Base-by-base conservation (phyloP, 2,113 vertebrate genomes). In the Eupsittula cactorum region DNA sequence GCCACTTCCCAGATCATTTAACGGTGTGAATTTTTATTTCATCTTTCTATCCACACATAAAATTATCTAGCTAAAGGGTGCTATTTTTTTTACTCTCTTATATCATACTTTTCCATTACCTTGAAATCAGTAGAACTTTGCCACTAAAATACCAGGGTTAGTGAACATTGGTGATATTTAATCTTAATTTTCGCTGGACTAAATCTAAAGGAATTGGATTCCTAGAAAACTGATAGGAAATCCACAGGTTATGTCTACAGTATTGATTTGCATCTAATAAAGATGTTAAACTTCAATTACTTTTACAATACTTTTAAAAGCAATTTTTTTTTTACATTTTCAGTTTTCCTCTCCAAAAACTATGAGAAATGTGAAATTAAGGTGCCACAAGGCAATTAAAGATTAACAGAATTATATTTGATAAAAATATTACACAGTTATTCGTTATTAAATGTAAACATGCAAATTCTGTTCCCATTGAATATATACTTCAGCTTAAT, bases 401-500 rank as follows among this genome's bases (percentile, higher is more conserved):
- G 80, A 90, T 73, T 83, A 96, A 91, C 74, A 57, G 62, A 96
- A 86, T 93, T 96, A 62, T 69, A 53, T 46, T 89, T 89, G 57
- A 53, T 91, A 93, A 88, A 96, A 97, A 92, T 65, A 64, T 69
- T 33, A 53, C 74, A 71, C 13, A 33, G 42, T 90, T 96, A 85
- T 64, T 95, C 50, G 35, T 91, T 91, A 90, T 96, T 93, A 94
- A 93, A 97, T 94, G 88, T 92, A 87, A 74, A 94, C 91, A 42
- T 94, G 73, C 47, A 97, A 93, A 92, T 97, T 97, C 47, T 62
- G 80, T 86, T 90, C 53, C 70, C 21, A 92, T 90, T 42, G 47
- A 85, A 95, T 93, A 57, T 62, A 86, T 97, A 46, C 74, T 82
- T 96, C 70, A 67, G 13, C 19, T 78, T 97, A 96, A 97, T 97